A percentile compares a stretch with the other conserved stretches of the same genome.
Conservation (phyloP, 2,888 invertebrate species). For the Torymus tubicola region DNA sequence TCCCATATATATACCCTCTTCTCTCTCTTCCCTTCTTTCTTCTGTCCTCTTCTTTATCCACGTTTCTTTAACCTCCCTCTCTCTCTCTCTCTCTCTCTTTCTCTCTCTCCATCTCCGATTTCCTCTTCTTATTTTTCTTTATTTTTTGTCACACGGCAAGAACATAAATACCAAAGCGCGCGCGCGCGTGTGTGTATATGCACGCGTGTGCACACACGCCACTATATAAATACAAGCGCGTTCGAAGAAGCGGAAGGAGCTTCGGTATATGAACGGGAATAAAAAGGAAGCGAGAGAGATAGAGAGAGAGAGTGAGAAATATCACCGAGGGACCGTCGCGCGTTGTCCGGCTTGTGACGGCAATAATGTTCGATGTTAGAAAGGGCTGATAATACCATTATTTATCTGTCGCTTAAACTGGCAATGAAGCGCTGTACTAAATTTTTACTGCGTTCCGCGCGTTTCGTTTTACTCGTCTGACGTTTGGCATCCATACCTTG, state of each 20-base stretch:
- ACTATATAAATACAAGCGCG: constrained; percentile 65
- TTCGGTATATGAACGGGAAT: neutral
- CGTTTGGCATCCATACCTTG: too few relatives aligned
- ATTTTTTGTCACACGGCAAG: constrained; percentile 27
- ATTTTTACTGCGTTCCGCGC: neutral
- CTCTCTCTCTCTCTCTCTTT: constrained; percentile 25
- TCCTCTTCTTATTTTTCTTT: constrained; percentile 12
- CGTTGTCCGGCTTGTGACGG: too few relatives aligned
- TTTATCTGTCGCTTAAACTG: constrained; percentile 63
- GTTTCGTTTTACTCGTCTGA: too few relatives aligned
- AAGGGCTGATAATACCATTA: constrained; percentile 68
- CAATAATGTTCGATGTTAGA: constrained; percentile 63
- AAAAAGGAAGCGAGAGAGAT: neutral
- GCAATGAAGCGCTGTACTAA: constrained; percentile 1
- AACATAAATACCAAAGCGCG: constrained; percentile 7
- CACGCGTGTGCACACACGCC: constrained; percentile 66
- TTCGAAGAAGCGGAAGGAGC: too few relatives aligned
- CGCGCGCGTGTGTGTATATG: neutral
- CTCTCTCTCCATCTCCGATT: neutral
- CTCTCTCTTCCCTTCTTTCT: neutral
- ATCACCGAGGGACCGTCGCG: neutral
- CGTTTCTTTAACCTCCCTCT: constrained; percentile 34
- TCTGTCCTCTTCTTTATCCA: too few relatives aligned
- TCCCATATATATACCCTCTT: constrained; percentile 21
- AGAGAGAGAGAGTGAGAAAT: neutral